Evolutionary conservation across 2,888 invertebrate genomes (phyloP).

Genomic region (Belgica antarctica): DNA sequence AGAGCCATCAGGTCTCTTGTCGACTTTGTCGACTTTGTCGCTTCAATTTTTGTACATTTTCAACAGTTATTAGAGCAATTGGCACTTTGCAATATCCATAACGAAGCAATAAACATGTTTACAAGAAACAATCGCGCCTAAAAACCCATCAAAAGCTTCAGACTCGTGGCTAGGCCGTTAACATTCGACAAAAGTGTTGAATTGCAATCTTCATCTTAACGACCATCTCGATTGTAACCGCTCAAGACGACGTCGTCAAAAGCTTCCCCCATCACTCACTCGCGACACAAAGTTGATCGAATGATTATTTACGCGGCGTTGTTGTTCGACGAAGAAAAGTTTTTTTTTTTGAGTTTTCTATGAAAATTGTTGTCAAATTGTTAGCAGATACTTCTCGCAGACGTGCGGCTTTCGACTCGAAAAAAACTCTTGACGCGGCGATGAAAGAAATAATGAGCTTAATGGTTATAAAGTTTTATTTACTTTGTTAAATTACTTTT

Average conservation of each 20-base stretch:
- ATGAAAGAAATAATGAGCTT: slow-evolving; percentile 11
- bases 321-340: neutral
- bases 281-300: no score
- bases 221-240: neutral
- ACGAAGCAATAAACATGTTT: neutral
- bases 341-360: neutral
- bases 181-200: neutral
- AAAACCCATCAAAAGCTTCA: no score
- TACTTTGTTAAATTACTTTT: slow-evolving; percentile 8
- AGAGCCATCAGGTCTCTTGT: no score
- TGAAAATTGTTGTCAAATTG: neutral
- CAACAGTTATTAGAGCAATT: no score
- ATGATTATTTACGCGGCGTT: no score
- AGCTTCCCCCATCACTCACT: no score
- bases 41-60: no score
- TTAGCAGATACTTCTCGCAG: neutral
- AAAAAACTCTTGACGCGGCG: neutral
- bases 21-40: no score
- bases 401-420: neutral
- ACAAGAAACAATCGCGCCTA: neutral
- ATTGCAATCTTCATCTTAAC: neutral
- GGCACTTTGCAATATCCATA: no score
- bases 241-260: neutral
- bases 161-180: no score
- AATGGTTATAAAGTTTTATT: slow-evolving; percentile 22